A percentile compares a stretch with the other conserved stretches of the same genome.
Evolutionary conservation across 2,113 vertebrate genomes (phyloP).

Genomic region (Neolamprologus kungweensis): DNA sequence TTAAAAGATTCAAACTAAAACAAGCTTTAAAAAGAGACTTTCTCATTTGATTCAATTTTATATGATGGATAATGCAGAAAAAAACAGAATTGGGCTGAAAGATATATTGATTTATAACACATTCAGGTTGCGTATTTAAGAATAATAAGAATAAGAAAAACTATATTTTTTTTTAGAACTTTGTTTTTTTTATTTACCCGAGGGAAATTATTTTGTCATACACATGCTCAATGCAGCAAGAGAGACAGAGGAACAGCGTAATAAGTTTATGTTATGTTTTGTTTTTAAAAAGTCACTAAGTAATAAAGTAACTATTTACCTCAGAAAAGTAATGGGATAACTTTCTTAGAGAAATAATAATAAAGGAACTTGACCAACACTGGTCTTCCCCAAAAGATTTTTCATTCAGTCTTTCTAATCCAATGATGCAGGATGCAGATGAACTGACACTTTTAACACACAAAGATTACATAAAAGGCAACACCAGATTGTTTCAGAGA

Average conservation of each 20-base stretch:
- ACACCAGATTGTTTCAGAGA: not conserved
- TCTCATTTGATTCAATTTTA: not conserved
- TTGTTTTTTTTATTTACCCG: not conserved
- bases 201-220: not conserved
- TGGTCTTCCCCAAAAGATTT: not conserved
- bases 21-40: not conserved
- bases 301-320: not conserved
- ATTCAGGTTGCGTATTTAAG: not conserved
- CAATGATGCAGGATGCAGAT: not conserved
- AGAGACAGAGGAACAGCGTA: not conserved
- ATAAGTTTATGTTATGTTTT: not conserved
- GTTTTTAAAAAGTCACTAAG: not conserved
- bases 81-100: not conserved
- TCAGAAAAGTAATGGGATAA: not conserved
- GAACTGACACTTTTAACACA: not conserved
- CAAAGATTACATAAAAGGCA: not conserved
- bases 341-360: not conserved
- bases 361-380: not conserved
- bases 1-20: not conserved
- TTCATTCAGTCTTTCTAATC: not conserved
- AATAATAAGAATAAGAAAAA: fast-evolving
- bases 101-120: not conserved
- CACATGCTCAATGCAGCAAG: not conserved
- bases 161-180: not conserved
- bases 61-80: not conserved